A percentile compares a stretch with the other conserved stretches of the same genome.
Conservation (phyloP, 2,113 vertebrate genomes). For the Erythrocercus mccallii region DNA sequence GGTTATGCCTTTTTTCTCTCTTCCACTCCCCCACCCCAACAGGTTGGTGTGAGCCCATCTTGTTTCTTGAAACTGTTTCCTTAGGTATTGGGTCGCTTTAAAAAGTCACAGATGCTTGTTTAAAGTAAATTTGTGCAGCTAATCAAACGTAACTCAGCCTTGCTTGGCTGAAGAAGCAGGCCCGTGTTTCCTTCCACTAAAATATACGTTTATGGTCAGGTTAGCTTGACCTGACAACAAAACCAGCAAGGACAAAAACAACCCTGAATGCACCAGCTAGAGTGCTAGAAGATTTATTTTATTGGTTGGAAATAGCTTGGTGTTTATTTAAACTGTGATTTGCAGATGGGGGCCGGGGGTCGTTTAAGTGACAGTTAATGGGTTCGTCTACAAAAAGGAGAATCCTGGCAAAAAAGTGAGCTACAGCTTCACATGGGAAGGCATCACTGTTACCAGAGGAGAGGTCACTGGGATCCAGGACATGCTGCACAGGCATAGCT, state of each 20-base stretch:
- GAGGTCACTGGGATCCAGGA: background rate
- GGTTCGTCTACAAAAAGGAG: background rate
- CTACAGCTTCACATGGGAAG: background rate
- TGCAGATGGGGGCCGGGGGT: accelerated
- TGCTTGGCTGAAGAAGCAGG: background rate
- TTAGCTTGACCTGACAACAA: constrained; percentile 47
- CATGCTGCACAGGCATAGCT: accelerated
- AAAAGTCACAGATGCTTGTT: background rate
- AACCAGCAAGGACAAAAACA: background rate
- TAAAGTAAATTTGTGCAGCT: background rate
- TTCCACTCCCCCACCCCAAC: background rate
- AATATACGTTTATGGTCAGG: constrained; percentile 8
- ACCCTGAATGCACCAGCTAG: background rate
- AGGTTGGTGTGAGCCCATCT: background rate
- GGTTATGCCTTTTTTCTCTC: background rate
- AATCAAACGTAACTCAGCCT: background rate
- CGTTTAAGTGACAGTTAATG: background rate
- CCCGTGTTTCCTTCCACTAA: background rate
- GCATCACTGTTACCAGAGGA: background rate
- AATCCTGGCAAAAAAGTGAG: background rate
- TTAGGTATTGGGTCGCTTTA: background rate
- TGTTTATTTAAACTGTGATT: background rate
- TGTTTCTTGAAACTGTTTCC: background rate
- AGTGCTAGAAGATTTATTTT: background rate
- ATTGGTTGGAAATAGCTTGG: background rate